phyloP scores from a whole-genome alignment of 2,888 invertebrate species.

The Axea sp. region DNA sequence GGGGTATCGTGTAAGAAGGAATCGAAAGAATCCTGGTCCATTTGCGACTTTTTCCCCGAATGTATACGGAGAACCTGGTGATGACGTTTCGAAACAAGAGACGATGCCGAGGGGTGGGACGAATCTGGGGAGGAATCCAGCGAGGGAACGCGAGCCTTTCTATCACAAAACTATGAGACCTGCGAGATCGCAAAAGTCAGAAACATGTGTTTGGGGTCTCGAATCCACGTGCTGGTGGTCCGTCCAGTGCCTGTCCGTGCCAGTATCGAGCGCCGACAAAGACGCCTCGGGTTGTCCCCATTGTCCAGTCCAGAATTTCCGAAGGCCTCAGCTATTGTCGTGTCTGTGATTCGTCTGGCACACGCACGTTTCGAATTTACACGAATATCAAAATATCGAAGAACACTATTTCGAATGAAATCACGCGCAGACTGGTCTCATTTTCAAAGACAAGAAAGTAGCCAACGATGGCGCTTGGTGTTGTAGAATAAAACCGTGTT shows the following conservation, averaged over 20 bases:
- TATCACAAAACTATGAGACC: constrained; percentile 16
- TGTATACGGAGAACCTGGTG: constrained; percentile 35
- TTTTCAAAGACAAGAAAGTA: constrained; percentile 9
- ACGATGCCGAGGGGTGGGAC: constrained; percentile 6
- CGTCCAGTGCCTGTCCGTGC: constrained; percentile 18
- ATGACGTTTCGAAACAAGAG: constrained; percentile 24
- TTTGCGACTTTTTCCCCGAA: constrained; percentile 53
- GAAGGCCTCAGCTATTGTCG: constrained; percentile 36
- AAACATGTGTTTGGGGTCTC: constrained; percentile 41
- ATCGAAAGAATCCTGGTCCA: constrained; percentile 56
- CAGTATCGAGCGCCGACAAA: constrained; percentile 57
- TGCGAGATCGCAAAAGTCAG: constrained; percentile 44
- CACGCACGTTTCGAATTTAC: constrained; percentile 49
- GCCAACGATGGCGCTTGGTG: constrained; percentile 4
- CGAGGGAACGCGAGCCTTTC: constrained; percentile 38
- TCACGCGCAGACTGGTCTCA: constrained; percentile 14
- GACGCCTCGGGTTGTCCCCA: constrained; percentile 52
- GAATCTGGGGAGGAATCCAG: constrained; percentile 30
- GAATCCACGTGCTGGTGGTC: constrained; percentile 58
- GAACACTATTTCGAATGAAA: background rate
- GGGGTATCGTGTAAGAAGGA: constrained; percentile 29
- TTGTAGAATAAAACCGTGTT: constrained; percentile 7
- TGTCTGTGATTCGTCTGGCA: constrained; percentile 46
- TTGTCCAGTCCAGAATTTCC: constrained; percentile 32
- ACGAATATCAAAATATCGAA: constrained; percentile 12